phyloP scores from a whole-genome alignment of 1,140 invertebrate genomes.

The Mizuhopecten yessoensis region DNA sequence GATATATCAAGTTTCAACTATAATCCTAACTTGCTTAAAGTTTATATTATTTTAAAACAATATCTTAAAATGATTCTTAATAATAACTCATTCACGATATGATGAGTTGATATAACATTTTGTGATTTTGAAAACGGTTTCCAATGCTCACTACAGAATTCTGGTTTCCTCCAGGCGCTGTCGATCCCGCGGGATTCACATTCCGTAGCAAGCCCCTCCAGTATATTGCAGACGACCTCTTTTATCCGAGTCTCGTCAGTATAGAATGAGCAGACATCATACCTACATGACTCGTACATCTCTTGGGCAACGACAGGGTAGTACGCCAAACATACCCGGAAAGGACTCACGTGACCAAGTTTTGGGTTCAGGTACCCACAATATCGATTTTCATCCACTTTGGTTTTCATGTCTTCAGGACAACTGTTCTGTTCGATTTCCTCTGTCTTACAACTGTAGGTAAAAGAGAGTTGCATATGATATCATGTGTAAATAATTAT shows the following conservation, averaged over 20 bases:
- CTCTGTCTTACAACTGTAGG: conserved; percentile 49
- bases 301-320: conserved; percentile 27
- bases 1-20: no score
- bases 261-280: conserved; percentile 59
- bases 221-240: conserved; percentile 52
- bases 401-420: conserved; percentile 46
- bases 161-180: conserved; percentile 54
- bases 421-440: conserved; percentile 50
- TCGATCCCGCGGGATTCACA: conserved; percentile 52
- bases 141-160: conserved; percentile 61
- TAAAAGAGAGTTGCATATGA: conserved; percentile 17
- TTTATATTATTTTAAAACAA: no score
- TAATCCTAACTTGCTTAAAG: no score
- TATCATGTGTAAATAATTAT: no score
- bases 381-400: conserved; percentile 46
- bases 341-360: conserved; percentile 50
- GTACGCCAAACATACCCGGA: conserved; percentile 52
- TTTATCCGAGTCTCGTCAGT: conserved; percentile 41
- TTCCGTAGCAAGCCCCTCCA: conserved; percentile 54
- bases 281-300: conserved; percentile 59
- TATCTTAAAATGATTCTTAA: no score
- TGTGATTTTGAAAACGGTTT: no score
- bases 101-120: no score
- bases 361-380: conserved; percentile 56
- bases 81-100: no score